Evolutionary conservation across 1,140 invertebrate species (phyloP), one percentile per base, ranked within the genome.

Genomic region (Gonioctena quinquepunctata): DNA sequence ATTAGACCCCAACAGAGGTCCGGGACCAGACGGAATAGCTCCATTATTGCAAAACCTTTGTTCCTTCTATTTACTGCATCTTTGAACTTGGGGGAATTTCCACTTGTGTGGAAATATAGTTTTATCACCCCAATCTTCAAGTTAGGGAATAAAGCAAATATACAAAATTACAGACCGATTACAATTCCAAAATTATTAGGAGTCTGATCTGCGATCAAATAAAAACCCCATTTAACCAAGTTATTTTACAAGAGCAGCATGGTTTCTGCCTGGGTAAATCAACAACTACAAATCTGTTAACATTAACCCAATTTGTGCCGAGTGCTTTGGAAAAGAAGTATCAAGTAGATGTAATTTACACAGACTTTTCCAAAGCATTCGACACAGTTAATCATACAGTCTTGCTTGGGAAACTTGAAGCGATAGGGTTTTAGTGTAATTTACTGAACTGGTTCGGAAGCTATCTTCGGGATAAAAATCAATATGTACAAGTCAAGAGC

Each of bases 271-370:
- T 19, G 22, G 54, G 56, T 18, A 50, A 54, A 13, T 61, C 27
- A 13, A 63, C 60, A 64, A 59, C 18, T 26, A 69, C 68, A 1
- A 69, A 69, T 23, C 25, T 64, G 18, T n/a, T 54, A 19, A 5
- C 13, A 16, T 28, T 64, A 28, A 19, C 27, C 16, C 49, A 69
- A 54, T 54, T 27, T 54, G 27, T 63, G 6, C 52, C 49, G 26
- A 22, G 64, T n/a, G 21, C 28, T 62, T 52, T 69, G 71, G 73
- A 75, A 0, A 42, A 49, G 7, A 21, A 25, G 23, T 28, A 26
- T 11, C 77, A 78, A 60, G 77, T 80, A 13, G 76, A 79, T 62
- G 70, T 75, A 1, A 68, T 79, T 18, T 79, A 79, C 33, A 79
- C 73, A 22, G 69, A 66, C 48, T 57, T 68, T 21, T 52, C 64